Evolutionary conservation across 2,797 vertebrate species (phyloP), one percentile per base, ranked within the genome.

Genomic region (Argyrosomus regius): DNA sequence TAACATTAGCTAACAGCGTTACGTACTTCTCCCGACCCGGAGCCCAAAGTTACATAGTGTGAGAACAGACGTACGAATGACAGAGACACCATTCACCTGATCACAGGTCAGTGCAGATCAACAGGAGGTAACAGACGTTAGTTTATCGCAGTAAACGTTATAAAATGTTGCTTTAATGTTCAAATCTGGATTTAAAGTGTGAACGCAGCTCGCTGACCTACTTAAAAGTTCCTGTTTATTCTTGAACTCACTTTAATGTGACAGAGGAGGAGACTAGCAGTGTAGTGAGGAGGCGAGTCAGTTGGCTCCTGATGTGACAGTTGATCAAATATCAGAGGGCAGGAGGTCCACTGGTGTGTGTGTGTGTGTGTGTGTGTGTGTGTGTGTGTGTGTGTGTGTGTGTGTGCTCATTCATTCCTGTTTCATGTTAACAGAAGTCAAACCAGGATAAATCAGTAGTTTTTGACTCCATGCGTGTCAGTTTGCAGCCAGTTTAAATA

Each of bases 291-390:
- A 84, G 59, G 79, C 80, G 68, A 35, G 81, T 72, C 71, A 52
- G 61, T 28, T 57, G 83, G 80, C 87, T 77, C 28, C 66, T 64
- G 78, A 50, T 9, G 70, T 61, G 80, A 76, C 66, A 41, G 35
- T 11, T 12, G 18, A 50, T 78, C 73, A 69, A 58, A 67, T 79
- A 78, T 68, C 71, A 78, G 67, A 86, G 89, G 83, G 84, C 86
- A 90, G 50, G 50, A 69, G 62, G 85, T 87, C 58, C 84, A 69
- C 7, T 13, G 43, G 14, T 24, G 68, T 50, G 43, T 26, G 46
- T 64, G 24, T 53, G n/a, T 24, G 20, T 62, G 41, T 26, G 59
- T 26, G 60, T 45, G 41, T 45, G 41, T 24, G 31, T 60, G 59
- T 17, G 59, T 61, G 59, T 49, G 64, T 52, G 63, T 48, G 31